phyloP scores from a whole-genome alignment of 2,797 vertebrate species.

The Scomberomorus guttatus region DNA sequence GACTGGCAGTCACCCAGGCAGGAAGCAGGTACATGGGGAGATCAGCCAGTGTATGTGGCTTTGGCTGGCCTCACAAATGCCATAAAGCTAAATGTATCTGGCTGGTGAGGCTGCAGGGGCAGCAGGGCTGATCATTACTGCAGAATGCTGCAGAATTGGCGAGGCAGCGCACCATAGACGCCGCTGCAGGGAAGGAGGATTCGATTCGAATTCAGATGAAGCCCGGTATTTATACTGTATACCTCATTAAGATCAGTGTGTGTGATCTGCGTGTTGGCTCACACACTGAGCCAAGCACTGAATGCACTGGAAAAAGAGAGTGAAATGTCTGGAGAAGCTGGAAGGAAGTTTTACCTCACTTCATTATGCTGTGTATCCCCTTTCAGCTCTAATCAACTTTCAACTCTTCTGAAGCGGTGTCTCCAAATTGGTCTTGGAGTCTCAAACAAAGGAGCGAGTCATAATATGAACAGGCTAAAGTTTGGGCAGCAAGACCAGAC shows the following conservation, averaged over 20 bases:
- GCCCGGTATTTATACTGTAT: conserved; percentile 41
- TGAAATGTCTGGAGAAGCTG: conserved; percentile 16
- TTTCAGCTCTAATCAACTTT: conserved; percentile 35
- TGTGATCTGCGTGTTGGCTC: conserved; percentile 47
- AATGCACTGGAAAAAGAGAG: conserved; percentile 15
- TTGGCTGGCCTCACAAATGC: conserved; percentile 40
- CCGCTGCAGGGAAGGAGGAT: conserved; percentile 19
- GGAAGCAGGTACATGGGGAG: conserved; percentile 52
- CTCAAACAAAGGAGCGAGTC: not conserved
- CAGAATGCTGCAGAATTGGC: conserved; percentile 47
- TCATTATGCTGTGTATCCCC: conserved; percentile 27
- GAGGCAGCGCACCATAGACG: conserved; percentile 5
- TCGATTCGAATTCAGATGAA: conserved; percentile 43
- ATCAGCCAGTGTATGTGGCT: conserved; percentile 35
- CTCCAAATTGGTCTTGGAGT: conserved; percentile 16
- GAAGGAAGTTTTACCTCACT: conserved; percentile 28
- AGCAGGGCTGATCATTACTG: conserved; percentile 42
- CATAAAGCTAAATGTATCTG: conserved; percentile 47
- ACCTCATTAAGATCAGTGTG: conserved; percentile 62
- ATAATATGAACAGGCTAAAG: not conserved
- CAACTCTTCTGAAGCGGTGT: conserved; percentile 1
- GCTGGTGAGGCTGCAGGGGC: conserved; percentile 28
- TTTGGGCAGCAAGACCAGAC: not conserved
- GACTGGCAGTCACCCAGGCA: conserved; percentile 56
- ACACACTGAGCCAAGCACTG: not conserved